Evolutionary conservation across 2,797 vertebrate species (phyloP).

Genomic region (Gymnoscopelus braueri): DNA sequence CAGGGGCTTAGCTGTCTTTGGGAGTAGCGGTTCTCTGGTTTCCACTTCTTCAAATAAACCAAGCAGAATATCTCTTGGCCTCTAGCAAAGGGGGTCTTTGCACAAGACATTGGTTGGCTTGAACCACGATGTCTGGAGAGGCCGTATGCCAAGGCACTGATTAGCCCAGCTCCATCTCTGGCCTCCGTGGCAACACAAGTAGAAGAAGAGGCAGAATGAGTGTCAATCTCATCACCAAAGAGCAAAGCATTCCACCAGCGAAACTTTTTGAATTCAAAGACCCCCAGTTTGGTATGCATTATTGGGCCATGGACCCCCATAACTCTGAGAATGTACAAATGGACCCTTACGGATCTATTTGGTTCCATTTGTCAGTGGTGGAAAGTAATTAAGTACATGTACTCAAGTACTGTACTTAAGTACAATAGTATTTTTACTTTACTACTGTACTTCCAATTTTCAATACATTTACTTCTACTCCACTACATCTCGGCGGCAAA

Average conservation of each 20-base stretch:
- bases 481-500: no score
- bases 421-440: no score
- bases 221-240: slow-evolving; percentile 74
- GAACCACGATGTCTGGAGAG: slow-evolving; percentile 65
- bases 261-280: no score
- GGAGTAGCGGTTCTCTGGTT: slow-evolving; percentile 9
- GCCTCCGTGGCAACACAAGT: slow-evolving; percentile 62
- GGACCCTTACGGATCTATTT: no score
- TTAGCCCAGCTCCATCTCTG: slow-evolving; percentile 72
- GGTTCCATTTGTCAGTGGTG: no score
- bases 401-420: no score
- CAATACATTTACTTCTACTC: no score
- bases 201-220: slow-evolving; percentile 69
- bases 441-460: no score
- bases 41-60: slow-evolving; percentile 57
- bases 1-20: slow-evolving; percentile 2
- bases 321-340: no score
- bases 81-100: slow-evolving; percentile 60
- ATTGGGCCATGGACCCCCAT: no score
- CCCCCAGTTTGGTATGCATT: no score
- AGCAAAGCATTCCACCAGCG: slow-evolving; percentile 44
- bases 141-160: slow-evolving; percentile 75
- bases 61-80: slow-evolving; percentile 47
- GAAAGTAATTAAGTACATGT: no score
- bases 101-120: slow-evolving; percentile 65